phyloP scores from a whole-genome alignment of 2,888 invertebrate genomes.

The Ophioninae sp. region DNA sequence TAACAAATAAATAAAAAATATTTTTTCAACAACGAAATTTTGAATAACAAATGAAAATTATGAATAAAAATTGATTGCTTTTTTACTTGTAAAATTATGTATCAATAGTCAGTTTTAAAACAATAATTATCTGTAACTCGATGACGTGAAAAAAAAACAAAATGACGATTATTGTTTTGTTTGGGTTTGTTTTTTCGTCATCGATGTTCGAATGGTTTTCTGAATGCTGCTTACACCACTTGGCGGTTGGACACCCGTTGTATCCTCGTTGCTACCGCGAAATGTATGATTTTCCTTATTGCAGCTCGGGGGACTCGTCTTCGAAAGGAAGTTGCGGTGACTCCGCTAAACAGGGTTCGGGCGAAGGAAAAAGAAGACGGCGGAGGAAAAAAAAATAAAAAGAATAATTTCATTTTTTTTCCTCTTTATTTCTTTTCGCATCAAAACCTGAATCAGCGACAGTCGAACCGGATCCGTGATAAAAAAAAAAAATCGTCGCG shows the following conservation, averaged over 20 bases:
- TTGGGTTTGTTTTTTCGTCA: not conserved
- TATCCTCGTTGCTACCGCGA: not conserved
- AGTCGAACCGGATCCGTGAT: constrained; percentile 27
- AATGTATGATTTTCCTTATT: constrained; percentile 45
- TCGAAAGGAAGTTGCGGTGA: constrained; percentile 54
- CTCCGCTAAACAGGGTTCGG: constrained; percentile 42
- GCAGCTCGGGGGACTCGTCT: constrained; percentile 26
- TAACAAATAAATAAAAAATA: too few relatives aligned
- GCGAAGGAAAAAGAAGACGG: constrained; percentile 12
- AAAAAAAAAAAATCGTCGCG: constrained; percentile 22
- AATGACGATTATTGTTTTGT: too few relatives aligned
- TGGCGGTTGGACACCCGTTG: constrained; percentile 21
- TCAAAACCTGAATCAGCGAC: constrained; percentile 40
- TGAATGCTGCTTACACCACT: not conserved
- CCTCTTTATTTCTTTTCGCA: not conserved
- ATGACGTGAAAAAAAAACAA: too few relatives aligned
- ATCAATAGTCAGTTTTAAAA: not conserved
- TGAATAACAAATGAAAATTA: not conserved
- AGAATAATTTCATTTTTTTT: constrained; percentile 11
- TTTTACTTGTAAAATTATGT: not conserved
- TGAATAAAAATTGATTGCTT: not conserved
- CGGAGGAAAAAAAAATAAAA: constrained; percentile 3
- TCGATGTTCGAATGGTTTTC: not conserved
- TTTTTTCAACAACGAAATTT: too few relatives aligned
- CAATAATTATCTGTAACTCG: not conserved